Conservation (phyloP, 2,797 vertebrate species). For the Todus mexicanus region DNA sequence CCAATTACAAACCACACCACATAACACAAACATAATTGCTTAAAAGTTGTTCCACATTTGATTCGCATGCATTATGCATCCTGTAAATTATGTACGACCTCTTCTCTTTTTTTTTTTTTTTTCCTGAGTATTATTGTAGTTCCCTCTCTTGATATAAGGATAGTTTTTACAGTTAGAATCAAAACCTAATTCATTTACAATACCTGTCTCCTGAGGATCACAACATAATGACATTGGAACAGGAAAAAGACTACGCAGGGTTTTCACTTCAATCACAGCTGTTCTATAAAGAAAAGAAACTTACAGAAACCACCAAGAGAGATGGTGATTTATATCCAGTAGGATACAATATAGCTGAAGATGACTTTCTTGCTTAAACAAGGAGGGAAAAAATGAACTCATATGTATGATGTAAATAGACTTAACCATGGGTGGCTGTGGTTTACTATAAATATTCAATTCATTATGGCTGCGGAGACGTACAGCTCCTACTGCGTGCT, state of each 20-base stretch:
- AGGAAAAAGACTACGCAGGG: constrained; percentile 56
- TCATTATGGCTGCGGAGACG: constrained; percentile 51
- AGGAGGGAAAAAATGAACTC: constrained; percentile 70
- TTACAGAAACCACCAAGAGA: constrained; percentile 68
- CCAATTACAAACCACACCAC: constrained; percentile 67
- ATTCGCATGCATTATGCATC: constrained; percentile 74
- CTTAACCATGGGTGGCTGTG: constrained; percentile 59
- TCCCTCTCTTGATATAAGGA: constrained; percentile 56
- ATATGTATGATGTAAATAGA: constrained; percentile 72
- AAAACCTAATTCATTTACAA: constrained; percentile 72
- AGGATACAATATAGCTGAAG: constrained; percentile 64
- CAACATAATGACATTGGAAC: constrained; percentile 71
- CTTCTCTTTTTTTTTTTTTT: constrained; percentile 28
- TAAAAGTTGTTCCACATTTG: constrained; percentile 78
- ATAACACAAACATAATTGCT: constrained; percentile 77
- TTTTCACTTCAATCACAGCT: constrained; percentile 73
- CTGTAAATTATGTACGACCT: constrained; percentile 73
- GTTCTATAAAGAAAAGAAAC: constrained; percentile 61
- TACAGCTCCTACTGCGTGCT: constrained; percentile 44
- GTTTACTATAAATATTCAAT: constrained; percentile 66
- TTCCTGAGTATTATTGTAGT: constrained; percentile 41
- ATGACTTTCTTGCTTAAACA: constrained; percentile 74
- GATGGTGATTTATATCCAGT: constrained; percentile 73
- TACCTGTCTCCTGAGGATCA: constrained; percentile 69
- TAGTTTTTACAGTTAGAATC: constrained; percentile 68